phyloP scores from a whole-genome alignment of 92 coral and sea anemone species.

The Blastomussa wellsi region DNA sequence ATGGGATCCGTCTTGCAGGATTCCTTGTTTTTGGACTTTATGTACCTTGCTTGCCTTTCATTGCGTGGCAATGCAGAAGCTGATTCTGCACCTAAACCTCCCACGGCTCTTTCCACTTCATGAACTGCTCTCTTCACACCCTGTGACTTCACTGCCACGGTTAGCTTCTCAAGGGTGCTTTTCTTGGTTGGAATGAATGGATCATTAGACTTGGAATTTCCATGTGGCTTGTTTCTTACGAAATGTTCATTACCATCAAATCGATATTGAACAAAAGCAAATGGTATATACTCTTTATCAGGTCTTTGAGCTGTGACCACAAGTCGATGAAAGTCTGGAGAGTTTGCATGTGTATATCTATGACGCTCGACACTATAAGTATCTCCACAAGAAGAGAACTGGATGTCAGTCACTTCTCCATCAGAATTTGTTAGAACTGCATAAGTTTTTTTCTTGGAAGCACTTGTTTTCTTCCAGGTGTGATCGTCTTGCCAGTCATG shows the following conservation, averaged over 20 bases:
- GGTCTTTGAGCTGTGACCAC: constrained; percentile 43
- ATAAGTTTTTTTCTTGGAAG: constrained; percentile 36
- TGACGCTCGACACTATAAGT: constrained; percentile 43
- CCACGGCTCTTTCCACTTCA: constrained; percentile 45
- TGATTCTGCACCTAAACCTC: constrained; percentile 46
- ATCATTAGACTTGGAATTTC: constrained; percentile 55
- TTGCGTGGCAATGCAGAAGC: constrained; percentile 51
- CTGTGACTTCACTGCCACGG: constrained; percentile 46
- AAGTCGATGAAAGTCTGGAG: constrained; percentile 54
- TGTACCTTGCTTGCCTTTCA: constrained; percentile 27
- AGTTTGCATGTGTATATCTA: constrained; percentile 50
- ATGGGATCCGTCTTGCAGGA: constrained; percentile 37
- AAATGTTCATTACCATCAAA: too few species aligned
- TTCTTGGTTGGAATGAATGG: constrained; percentile 66
- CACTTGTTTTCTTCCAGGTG: constrained; percentile 51
- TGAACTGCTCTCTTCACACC: constrained; percentile 51
- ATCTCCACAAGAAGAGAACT: constrained; percentile 28
- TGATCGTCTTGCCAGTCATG: constrained; percentile 63
- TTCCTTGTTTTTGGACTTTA: constrained; percentile 41
- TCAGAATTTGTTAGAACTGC: constrained; percentile 9
- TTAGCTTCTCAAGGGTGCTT: constrained; percentile 55
- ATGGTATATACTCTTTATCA: constrained; percentile 40
- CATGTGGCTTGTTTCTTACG: constrained; percentile 63
- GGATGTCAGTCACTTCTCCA: constrained; percentile 24
- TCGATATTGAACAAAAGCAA: constrained; percentile 57